These are phyloP conservation scores for Lepidurus apus DNA, from an alignment of 1,140 invertebrate genomes.

Conservation along the genomic window DNA sequence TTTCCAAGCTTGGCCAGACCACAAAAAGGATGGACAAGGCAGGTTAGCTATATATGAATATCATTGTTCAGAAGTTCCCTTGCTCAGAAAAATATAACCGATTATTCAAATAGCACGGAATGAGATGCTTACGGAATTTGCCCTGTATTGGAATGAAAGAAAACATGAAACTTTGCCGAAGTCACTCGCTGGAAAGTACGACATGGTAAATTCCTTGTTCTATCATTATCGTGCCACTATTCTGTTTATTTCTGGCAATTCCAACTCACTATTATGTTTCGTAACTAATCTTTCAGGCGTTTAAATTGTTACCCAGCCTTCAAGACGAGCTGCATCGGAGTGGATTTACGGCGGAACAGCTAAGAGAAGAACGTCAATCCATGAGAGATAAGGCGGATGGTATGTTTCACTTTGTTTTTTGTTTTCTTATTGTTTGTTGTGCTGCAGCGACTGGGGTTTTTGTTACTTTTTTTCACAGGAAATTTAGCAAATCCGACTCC, in stretches of 20 bases:
- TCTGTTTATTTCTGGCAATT: background rate
- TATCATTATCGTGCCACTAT: background rate
- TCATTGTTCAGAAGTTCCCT: background rate
- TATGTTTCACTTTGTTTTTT: background rate
- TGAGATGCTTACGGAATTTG: background rate
- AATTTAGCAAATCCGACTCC: background rate
- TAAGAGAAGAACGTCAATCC: background rate
- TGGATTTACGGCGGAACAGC: background rate
- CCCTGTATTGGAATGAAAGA: background rate
- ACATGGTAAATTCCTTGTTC: background rate
- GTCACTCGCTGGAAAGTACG: background rate
- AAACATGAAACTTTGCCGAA: background rate
- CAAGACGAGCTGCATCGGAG: background rate
- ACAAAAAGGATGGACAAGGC: background rate
- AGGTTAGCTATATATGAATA: background rate
- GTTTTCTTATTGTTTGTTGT: background rate
- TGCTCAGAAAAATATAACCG: background rate
- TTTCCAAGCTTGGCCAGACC: background rate
- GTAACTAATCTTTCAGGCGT: background rate
- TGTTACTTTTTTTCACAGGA: background rate
- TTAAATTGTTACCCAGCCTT: background rate
- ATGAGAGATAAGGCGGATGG: background rate
- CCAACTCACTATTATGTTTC: background rate
- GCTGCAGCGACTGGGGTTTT: background rate
- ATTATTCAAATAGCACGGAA: background rate